Conservation (phyloP, 2,113 vertebrate species). For the Muntiacus reevesi region DNA sequence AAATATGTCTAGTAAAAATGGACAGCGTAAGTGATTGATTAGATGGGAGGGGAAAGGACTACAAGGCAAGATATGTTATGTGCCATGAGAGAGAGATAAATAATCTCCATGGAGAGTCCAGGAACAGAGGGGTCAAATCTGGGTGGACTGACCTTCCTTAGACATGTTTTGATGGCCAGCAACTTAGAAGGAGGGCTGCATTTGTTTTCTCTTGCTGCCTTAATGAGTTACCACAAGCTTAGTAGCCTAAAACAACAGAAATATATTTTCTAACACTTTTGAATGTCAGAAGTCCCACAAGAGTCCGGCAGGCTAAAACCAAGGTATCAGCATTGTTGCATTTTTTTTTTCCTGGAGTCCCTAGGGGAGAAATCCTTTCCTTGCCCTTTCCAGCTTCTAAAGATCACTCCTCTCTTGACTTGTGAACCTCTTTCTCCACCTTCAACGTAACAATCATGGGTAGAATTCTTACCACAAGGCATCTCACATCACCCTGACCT, state of each 20-base stretch:
- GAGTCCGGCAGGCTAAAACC: neutral
- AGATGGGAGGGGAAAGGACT: neutral
- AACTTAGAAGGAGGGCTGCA: neutral
- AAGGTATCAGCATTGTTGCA: neutral
- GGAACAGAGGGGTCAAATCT: neutral
- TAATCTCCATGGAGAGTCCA: neutral
- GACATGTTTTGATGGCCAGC: neutral
- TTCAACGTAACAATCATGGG: neutral
- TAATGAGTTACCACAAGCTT: neutral
- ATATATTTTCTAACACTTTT: neutral
- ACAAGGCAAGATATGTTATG: neutral
- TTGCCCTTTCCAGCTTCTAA: neutral
- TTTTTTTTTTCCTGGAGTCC: neutral
- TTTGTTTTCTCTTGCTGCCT: neutral
- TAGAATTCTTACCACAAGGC: neutral
- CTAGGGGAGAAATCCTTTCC: neutral
- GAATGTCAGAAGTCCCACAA: neutral
- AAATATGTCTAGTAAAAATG: conserved; percentile 20
- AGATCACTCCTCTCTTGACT: neutral
- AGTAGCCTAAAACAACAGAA: neutral
- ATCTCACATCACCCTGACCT: neutral
- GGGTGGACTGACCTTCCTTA: neutral
- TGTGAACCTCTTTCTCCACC: neutral
- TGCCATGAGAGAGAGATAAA: neutral
- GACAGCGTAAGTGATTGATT: neutral